Conservation (phyloP, 1,140 invertebrate genomes). For the Pseudomyrmex gracilis region DNA sequence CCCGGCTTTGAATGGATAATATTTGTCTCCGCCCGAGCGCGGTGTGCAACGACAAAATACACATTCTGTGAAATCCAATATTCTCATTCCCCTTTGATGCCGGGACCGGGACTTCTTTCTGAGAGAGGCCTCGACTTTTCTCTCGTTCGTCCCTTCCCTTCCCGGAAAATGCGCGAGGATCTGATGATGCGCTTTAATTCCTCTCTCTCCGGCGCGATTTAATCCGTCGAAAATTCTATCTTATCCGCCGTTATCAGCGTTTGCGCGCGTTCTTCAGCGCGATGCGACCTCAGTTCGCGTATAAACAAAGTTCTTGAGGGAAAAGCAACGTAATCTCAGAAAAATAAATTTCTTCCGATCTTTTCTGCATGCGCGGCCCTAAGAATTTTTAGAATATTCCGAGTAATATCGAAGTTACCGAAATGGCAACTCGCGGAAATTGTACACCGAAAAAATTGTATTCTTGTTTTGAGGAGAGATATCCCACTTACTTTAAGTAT, state of each 20-base stretch:
- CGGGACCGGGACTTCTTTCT: conserved; percentile 18
- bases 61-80: conserved; percentile 57
- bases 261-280: neutral
- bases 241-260: neutral
- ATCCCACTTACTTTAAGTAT: too few relatives aligned
- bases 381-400: too few relatives aligned
- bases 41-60: conserved; percentile 44
- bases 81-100: conserved; percentile 49
- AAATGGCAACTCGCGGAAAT: neutral
- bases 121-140: neutral
- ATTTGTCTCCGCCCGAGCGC: conserved; percentile 36
- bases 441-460: too few relatives aligned
- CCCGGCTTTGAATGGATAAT: conserved; percentile 31
- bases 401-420: too few relatives aligned
- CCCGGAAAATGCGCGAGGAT: conserved; percentile 23
- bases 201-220: conserved; percentile 1
- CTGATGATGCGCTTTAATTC: conserved; percentile 25
- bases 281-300: neutral
- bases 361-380: too few relatives aligned
- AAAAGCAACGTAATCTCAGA: neutral
- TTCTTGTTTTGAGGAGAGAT: too few relatives aligned
- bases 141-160: conserved; percentile 19
- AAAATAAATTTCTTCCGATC: too few relatives aligned
- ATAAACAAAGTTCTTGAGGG: neutral
- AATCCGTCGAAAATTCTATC: conserved; percentile 5